A percentile compares a stretch with the other conserved stretches of the same genome.
Evolutionary conservation across 2,113 vertebrate genomes (phyloP).

Genomic region (Vireo altiloquus): DNA sequence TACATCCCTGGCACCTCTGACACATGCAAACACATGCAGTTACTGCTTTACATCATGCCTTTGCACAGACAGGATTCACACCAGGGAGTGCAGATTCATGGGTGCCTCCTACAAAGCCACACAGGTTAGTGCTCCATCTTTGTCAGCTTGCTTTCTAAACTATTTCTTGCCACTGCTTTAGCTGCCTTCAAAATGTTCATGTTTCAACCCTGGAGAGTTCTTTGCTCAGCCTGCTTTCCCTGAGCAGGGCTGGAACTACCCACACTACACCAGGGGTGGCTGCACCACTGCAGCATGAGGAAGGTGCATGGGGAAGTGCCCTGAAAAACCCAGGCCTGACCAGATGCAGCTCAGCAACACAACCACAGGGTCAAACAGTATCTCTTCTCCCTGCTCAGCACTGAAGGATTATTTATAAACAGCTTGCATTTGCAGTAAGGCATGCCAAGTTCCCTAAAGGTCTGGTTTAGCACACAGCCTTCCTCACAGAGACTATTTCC

Average conservation of each 20-base stretch:
- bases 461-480: background rate
- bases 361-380: background rate
- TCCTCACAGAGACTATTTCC: background rate
- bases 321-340: background rate
- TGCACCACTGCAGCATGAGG: background rate
- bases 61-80: background rate
- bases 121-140: background rate
- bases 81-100: background rate
- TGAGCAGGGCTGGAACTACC: background rate
- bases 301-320: rapidly evolving
- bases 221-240: background rate
- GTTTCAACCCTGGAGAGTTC: background rate
- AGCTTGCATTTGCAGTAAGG: background rate
- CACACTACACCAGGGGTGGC: background rate
- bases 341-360: background rate
- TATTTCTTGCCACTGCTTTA: background rate
- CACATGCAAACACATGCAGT: background rate
- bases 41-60: background rate
- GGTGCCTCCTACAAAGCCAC: background rate
- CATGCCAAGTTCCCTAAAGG: background rate
- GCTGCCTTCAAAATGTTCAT: background rate
- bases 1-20: background rate
- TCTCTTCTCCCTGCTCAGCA: background rate
- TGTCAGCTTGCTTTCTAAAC: background rate
- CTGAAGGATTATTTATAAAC: background rate